Percentiles rank a stretch among this genome's conserved stretches.
Conservation (phyloP, 1,140 invertebrate genomes). For the Bombus superbus region DNA sequence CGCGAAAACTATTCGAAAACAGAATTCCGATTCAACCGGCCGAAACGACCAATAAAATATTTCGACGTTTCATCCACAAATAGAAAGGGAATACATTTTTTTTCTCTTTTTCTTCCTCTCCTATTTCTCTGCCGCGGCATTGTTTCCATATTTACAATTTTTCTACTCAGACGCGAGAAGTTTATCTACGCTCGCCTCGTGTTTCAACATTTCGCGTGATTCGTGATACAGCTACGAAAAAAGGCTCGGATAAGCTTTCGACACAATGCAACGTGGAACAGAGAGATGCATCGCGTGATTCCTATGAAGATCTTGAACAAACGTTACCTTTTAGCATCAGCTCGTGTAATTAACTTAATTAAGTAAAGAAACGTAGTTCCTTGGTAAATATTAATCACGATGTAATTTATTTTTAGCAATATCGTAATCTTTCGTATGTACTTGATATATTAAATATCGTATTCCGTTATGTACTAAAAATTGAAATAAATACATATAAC, state of each 20-base stretch:
- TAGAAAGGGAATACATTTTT: too few species aligned
- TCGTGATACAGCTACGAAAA: not conserved
- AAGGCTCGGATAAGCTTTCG: constrained; percentile 10
- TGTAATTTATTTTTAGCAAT: too few species aligned
- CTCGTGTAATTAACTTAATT: not conserved
- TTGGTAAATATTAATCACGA: too few species aligned
- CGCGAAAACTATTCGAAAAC: not conserved
- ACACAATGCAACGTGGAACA: not conserved
- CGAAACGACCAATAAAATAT: not conserved
- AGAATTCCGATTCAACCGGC: not conserved
- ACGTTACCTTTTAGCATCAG: not conserved
- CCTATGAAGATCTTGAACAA: not conserved
- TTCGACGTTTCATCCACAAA: not conserved
- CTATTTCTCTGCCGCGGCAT: not conserved
- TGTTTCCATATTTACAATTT: constrained; percentile 17
- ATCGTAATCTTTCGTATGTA: too few species aligned
- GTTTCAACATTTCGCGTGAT: not conserved
- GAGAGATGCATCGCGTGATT: not conserved
- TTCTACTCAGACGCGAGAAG: not conserved
- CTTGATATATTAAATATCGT: too few species aligned
- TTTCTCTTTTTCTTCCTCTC: not conserved
- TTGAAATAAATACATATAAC: too few species aligned
- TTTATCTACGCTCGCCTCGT: not conserved
- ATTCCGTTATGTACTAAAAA: too few species aligned
- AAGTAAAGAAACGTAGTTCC: not conserved